phyloP scores from a whole-genome alignment of 2,797 vertebrate genomes.

The Acropternis orthonyx region DNA sequence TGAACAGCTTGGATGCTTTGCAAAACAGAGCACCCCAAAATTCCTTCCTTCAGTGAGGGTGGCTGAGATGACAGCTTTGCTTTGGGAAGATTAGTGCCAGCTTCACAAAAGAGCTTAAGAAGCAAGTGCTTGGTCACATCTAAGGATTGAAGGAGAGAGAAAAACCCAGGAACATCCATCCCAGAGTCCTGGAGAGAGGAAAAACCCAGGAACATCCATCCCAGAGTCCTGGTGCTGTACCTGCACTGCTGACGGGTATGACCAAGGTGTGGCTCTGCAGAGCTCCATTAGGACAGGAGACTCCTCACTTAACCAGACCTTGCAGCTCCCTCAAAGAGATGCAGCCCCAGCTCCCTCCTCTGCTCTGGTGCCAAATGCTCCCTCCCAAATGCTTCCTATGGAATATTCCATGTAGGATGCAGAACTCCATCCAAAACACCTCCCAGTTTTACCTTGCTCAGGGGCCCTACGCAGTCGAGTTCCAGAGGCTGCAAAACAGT shows the following conservation, averaged over 20 bases:
- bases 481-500: not conserved
- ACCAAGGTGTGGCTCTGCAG: not conserved
- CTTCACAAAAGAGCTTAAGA: not conserved
- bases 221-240: not conserved
- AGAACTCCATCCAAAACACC: conserved; percentile 19
- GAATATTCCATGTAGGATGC: conserved; percentile 25
- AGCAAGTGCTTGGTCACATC: not conserved
- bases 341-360: not conserved
- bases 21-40: not conserved
- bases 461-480: not conserved
- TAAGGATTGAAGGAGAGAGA: not conserved
- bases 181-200: not conserved
- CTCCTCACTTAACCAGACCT: not conserved
- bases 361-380: not conserved
- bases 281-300: not conserved
- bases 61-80: not conserved
- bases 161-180: rapidly evolving
- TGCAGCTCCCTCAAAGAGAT: not conserved
- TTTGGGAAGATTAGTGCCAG: not conserved
- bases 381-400: conserved; percentile 1
- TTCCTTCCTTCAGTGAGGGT: not conserved
- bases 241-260: not conserved
- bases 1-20: not conserved
- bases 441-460: conserved; percentile 18
- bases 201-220: rapidly evolving